These are phyloP conservation scores for Thaumetopoea pityocampa DNA, from an alignment of 1,140 invertebrate genomes.

Conservation along the genomic window DNA sequence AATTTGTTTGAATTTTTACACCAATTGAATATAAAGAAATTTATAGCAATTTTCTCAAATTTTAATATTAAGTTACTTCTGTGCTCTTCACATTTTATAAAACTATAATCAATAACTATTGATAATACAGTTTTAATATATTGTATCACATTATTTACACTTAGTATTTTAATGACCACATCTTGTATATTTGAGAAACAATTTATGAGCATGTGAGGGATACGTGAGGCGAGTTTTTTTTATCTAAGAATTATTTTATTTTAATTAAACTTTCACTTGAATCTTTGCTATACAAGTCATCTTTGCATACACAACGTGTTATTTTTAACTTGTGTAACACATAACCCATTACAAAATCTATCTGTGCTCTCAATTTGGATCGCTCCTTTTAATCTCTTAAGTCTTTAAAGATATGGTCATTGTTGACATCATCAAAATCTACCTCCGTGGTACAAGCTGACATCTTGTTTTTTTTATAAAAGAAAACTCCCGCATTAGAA, in stretches of 20 bases:
- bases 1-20: neutral
- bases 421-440: neutral
- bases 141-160: neutral
- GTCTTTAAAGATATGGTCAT: neutral
- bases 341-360: slow-evolving; percentile 1
- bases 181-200: slow-evolving; percentile 2
- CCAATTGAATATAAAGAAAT: neutral
- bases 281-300: neutral
- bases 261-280: neutral
- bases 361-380: slow-evolving; percentile 1
- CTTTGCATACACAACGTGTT: neutral
- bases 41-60: neutral
- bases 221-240: slow-evolving; percentile 1
- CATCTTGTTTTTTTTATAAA: neutral
- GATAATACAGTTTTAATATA: slow-evolving; percentile 1
- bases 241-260: neutral
- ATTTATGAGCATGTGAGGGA: neutral
- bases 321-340: slow-evolving; percentile 1
- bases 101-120: too few species aligned
- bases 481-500: too few species aligned
- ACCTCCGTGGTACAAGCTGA: neutral
- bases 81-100: neutral
- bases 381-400: neutral
- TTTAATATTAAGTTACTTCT: neutral
- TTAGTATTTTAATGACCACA: neutral